Conservation (phyloP, 2,888 invertebrate genomes). For the Limnephilus lunatus region DNA sequence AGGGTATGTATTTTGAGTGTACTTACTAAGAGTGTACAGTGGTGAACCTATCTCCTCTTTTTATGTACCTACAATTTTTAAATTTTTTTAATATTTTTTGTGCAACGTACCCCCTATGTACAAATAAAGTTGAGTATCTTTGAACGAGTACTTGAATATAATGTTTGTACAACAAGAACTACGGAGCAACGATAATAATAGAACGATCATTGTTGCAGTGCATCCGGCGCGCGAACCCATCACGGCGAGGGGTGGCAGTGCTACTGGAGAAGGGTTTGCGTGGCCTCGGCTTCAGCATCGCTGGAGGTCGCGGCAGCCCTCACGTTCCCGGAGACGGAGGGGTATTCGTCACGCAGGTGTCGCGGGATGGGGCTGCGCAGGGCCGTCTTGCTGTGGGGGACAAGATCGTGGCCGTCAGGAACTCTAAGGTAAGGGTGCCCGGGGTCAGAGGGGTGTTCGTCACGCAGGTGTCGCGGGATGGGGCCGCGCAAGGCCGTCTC, state of each 20-base stretch:
- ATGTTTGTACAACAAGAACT: too few relatives aligned
- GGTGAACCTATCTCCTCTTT: too few relatives aligned
- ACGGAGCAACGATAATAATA: not conserved
- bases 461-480: conserved; percentile 76
- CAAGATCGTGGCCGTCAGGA: conserved; percentile 76
- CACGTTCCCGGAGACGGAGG: conserved; percentile 73
- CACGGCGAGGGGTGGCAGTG: conserved; percentile 72
- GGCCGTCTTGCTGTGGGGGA: conserved; percentile 76
- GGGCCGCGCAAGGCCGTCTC: conserved; percentile 76
- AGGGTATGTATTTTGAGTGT: too few relatives aligned
- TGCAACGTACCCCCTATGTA: too few relatives aligned
- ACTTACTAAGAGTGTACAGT: too few relatives aligned
- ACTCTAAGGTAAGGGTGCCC: too few relatives aligned
- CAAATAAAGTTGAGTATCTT: too few relatives aligned
- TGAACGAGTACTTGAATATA: too few relatives aligned
- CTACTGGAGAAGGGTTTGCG: conserved; percentile 74
- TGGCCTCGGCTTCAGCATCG: conserved; percentile 75
- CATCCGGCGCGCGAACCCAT: conserved; percentile 71
- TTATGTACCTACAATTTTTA: too few relatives aligned
- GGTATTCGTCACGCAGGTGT: conserved; percentile 76
- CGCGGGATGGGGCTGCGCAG: conserved; percentile 75
- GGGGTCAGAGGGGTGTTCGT: conserved; percentile 76
- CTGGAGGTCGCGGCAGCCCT: conserved; percentile 76
- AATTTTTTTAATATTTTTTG: too few relatives aligned
- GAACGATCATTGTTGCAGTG: conserved; percentile 68